Conservation (phyloP, 2,888 invertebrate species). For the Parthenolecanium corni region DNA sequence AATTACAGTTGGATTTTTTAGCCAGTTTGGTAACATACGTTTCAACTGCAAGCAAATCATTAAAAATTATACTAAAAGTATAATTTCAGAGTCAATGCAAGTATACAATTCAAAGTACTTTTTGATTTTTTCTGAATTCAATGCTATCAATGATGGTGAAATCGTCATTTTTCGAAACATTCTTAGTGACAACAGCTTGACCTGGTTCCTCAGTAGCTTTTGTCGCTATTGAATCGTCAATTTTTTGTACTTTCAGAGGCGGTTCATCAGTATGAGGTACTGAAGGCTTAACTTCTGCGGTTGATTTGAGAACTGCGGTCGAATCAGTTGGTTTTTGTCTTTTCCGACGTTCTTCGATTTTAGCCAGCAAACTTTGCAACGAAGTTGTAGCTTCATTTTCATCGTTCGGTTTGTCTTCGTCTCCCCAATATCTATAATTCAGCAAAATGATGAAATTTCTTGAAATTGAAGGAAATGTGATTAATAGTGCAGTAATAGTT, state of each 20-base stretch:
- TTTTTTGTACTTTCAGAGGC: slow-evolving; percentile 2
- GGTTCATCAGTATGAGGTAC: background rate
- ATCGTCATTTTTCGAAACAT: background rate
- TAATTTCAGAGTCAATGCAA: background rate
- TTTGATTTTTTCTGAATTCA: slow-evolving; percentile 17
- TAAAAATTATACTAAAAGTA: background rate
- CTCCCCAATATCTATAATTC: slow-evolving; percentile 19
- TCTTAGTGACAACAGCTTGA: background rate
- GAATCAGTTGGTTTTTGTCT: background rate
- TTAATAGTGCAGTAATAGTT: too few relatives aligned
- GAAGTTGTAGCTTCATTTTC: background rate
- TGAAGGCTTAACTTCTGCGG: background rate
- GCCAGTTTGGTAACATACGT: slow-evolving; percentile 75
- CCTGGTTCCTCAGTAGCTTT: background rate
- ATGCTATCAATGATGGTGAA: slow-evolving; percentile 3
- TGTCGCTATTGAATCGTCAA: too few relatives aligned
- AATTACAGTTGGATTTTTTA: slow-evolving; percentile 65
- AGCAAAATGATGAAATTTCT: too few relatives aligned
- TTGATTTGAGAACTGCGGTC: background rate
- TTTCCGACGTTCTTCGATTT: slow-evolving; percentile 17
- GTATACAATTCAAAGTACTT: background rate
- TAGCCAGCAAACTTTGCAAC: background rate
- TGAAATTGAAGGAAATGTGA: too few relatives aligned
- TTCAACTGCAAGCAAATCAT: slow-evolving; percentile 42
- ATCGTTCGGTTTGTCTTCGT: background rate